phyloP scores from a whole-genome alignment of 2,888 invertebrate species.

The Lacanobia wlatinum region DNA sequence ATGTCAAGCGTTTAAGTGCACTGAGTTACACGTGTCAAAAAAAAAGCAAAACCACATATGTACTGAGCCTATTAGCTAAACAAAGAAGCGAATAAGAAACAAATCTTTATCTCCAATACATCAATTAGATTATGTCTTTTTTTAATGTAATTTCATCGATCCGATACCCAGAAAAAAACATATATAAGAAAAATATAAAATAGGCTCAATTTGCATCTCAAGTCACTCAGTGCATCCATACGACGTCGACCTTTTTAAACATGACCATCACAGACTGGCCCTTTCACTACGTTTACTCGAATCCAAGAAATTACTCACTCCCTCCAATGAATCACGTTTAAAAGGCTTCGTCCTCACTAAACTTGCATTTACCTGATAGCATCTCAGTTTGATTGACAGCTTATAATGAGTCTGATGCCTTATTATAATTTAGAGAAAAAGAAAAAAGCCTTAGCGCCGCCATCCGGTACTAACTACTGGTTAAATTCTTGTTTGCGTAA shows the following conservation, averaged over 20 bases:
- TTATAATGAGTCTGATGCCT: constrained; percentile 77
- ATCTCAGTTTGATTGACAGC: constrained; percentile 80
- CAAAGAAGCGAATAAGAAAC: background rate
- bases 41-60: background rate
- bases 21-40: background rate
- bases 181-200: background rate
- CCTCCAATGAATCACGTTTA: constrained; percentile 57
- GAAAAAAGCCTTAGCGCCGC: constrained; percentile 68
- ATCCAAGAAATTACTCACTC: constrained; percentile 49
- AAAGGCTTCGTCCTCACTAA: constrained; percentile 63
- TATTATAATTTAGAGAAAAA: constrained; percentile 78
- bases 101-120: background rate
- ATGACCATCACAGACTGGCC: constrained; percentile 28
- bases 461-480: constrained; percentile 78
- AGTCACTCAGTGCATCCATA: constrained; percentile 11
- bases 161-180: background rate
- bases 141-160: no score
- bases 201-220: background rate
- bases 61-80: no score
- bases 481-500: constrained; percentile 83
- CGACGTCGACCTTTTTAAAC: constrained; percentile 25
- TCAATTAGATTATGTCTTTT: no score
- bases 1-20: constrained; percentile 8
- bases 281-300: constrained; percentile 62
- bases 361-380: constrained; percentile 67